Evolutionary conservation across 1,140 invertebrate genomes (phyloP).

Genomic region (Rhynchophorus ferrugineus): DNA sequence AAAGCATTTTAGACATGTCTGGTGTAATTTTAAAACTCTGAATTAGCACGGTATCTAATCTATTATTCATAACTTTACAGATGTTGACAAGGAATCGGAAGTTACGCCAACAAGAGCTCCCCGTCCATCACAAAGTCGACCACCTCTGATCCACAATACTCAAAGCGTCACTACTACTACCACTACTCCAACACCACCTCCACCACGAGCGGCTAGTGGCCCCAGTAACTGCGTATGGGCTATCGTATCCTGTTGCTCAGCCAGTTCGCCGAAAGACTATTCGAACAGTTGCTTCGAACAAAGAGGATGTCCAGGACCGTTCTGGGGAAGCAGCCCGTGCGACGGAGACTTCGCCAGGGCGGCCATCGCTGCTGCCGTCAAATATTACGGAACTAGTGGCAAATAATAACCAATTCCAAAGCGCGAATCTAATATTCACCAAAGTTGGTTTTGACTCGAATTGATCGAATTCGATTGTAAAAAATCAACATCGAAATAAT

Average conservation of each 20-base stretch:
- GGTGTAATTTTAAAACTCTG: too few species aligned
- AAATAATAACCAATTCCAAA: background rate
- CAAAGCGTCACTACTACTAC: too few species aligned
- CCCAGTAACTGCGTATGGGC: conserved; percentile 54
- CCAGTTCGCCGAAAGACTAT: conserved; percentile 33
- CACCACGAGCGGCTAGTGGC: conserved; percentile 1
- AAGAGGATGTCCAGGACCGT: conserved; percentile 54
- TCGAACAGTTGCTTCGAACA: conserved; percentile 56
- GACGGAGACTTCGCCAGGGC: conserved; percentile 43
- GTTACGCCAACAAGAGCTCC: conserved; percentile 24
- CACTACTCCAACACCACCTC: background rate
- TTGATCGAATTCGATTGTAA: too few species aligned
- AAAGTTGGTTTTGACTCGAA: too few species aligned
- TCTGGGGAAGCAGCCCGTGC: conserved; percentile 57
- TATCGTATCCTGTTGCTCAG: conserved; percentile 57
- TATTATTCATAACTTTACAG: background rate
- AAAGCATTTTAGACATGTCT: too few species aligned
- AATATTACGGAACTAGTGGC: conserved; percentile 28
- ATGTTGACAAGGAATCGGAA: background rate
- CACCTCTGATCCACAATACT: conserved; percentile 31
- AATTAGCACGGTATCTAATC: too few species aligned
- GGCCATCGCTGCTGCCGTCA: conserved; percentile 41
- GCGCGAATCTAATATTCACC: background rate
- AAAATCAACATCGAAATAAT: background rate
- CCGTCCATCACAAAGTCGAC: conserved; percentile 23